Base-by-base conservation (phyloP, 1,140 invertebrate genomes). In the Drosophila arawakana region DNA sequence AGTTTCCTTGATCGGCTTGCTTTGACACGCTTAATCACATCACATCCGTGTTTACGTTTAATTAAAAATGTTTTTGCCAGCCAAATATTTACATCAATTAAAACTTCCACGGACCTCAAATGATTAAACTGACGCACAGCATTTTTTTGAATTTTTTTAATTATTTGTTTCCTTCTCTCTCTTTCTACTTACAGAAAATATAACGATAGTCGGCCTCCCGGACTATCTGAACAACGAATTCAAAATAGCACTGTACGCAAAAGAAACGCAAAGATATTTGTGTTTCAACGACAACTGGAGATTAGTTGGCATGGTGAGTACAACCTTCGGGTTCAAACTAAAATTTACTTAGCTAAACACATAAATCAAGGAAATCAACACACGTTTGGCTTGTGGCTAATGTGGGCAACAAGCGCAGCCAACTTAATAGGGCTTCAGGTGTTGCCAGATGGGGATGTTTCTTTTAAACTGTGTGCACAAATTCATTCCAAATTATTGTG, bases 211-310 rank as follows among this genome's bases (percentile, higher is more conserved):
- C 78, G 91, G 85, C 91, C 78, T 81, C 80, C 74, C 85, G 85
- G 89, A 92, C 72, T 90, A 77, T 88, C 72, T 88, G 82, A 91
- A 90, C 81, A 80, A 90, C 76, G 74, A 85, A 77, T 92, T 92
- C 89, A 92, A 92, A 92, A 88, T 92, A 91, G 83, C 91, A 50
- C 86, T 92, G 78, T 91, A 72, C 79, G 89, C 91, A 92, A 92
- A 92, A 90, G 89, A 92, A 79, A 92, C 91, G 65, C 91, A 91
- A 89, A 92, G 88, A 71, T 92, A 92, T 85, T 80, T 92, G 74
- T 92, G 91, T 85, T 92, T 92, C 89, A 92, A 92, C 91, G 90
- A 92, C 73, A 90, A 92, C 72, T 92, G 91, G 91, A 92, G 88
- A 90, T 90, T 92, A 91, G 91, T 92, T 91, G 91, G 91, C 88